phyloP scores from a whole-genome alignment of 2,113 vertebrate genomes.

The Aviceda subcristata region DNA sequence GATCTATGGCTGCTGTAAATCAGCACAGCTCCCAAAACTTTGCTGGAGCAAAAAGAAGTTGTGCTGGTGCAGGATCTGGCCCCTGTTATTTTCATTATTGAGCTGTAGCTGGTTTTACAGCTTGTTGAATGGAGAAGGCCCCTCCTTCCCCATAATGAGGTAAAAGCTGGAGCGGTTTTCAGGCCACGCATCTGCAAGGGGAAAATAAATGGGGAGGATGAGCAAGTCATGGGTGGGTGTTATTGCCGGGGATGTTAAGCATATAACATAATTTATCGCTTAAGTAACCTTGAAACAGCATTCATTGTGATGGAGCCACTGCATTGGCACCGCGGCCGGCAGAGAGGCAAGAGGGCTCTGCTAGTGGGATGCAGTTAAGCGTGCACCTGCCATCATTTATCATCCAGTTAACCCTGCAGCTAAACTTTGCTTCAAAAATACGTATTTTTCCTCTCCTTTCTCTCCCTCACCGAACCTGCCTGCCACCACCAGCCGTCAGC shows the following conservation, averaged over 20 bases:
- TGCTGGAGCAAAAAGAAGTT: not conserved
- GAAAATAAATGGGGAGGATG: conserved; percentile 29
- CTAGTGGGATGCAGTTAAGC: not conserved
- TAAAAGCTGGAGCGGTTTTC: not conserved
- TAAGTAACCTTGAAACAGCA: conserved; percentile 51
- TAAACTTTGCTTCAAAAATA: not conserved
- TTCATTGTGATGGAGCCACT: not conserved
- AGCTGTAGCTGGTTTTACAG: not conserved
- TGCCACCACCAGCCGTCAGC: not conserved
- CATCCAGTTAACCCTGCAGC: not conserved
- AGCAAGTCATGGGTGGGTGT: conserved; percentile 27
- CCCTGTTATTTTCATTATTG: not conserved
- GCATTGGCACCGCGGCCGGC: not conserved
- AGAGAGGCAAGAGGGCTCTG: not conserved
- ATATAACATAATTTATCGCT: conserved; percentile 46
- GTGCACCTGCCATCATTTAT: not conserved
- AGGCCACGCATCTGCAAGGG: not conserved
- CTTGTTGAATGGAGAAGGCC: not conserved
- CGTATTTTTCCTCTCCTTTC: not conserved
- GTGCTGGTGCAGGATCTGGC: not conserved
- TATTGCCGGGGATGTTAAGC: conserved; percentile 22
- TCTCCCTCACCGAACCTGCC: not conserved
- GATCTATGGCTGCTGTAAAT: not conserved
- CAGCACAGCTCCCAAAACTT: not conserved
- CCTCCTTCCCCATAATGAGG: not conserved